Conservation (phyloP, 2,888 invertebrate genomes). For the Orthosia cruda region DNA sequence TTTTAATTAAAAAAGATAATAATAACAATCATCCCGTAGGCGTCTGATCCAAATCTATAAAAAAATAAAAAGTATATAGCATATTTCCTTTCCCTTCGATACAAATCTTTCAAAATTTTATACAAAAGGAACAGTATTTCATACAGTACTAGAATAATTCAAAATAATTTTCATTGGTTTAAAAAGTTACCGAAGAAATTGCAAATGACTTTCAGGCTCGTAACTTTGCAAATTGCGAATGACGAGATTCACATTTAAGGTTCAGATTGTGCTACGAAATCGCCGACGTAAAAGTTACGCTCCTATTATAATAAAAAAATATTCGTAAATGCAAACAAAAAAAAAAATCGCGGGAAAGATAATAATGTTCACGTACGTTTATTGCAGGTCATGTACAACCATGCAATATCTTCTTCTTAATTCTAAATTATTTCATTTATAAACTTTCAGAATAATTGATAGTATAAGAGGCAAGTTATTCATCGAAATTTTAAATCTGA, state of each 20-base stretch:
- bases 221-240: slow-evolving; percentile 56
- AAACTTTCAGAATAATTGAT: neutral
- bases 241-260: slow-evolving; percentile 37
- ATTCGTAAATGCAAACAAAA: slow-evolving; percentile 1
- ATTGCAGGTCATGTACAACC: too few species aligned
- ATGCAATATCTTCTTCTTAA: neutral
- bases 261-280: slow-evolving; percentile 35
- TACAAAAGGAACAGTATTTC: neutral
- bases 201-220: slow-evolving; percentile 54
- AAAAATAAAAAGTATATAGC: neutral
- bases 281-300: slow-evolving; percentile 21
- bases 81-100: too few species aligned
- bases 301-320: slow-evolving; percentile 13
- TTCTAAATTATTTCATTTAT: neutral
- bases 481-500: neutral
- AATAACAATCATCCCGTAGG: too few species aligned
- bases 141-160: slow-evolving; percentile 1
- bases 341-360: neutral
- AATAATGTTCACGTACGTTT: neutral
- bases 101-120: too few species aligned
- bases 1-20: neutral
- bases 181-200: slow-evolving; percentile 50
- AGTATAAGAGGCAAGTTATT: neutral
- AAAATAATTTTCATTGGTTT: slow-evolving; percentile 31
- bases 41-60: neutral